phyloP scores from a whole-genome alignment of 2,888 invertebrate species.

The Drosophila neotestacea region DNA sequence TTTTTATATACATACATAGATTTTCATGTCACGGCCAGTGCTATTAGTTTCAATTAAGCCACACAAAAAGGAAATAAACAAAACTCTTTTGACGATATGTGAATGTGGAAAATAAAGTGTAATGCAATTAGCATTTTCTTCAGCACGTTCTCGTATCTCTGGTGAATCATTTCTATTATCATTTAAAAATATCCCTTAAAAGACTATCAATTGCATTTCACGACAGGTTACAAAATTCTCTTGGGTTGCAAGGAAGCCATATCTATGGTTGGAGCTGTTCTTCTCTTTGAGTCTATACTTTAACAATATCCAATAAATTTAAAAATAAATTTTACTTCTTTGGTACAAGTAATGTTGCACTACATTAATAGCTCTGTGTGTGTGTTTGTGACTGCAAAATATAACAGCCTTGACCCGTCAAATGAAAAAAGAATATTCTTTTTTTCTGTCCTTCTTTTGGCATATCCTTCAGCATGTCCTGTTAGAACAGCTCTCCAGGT shows the following conservation, averaged over 20 bases:
- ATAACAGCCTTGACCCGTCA: slow-evolving; percentile 63
- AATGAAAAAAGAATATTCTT: slow-evolving; percentile 16
- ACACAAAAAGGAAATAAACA: slow-evolving; percentile 16
- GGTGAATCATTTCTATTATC: slow-evolving; percentile 15
- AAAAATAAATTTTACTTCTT: not conserved
- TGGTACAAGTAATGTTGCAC: slow-evolving; percentile 24
- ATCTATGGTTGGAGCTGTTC: not conserved
- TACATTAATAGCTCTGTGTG: slow-evolving; percentile 29
- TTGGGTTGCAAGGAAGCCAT: not conserved
- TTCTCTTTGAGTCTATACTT: not conserved
- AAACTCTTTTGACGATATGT: slow-evolving; percentile 6
- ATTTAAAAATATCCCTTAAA: slow-evolving; percentile 7
- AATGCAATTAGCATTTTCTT: slow-evolving; percentile 4
- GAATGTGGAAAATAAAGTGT: not conserved
- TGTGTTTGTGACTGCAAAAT: slow-evolving; percentile 32
- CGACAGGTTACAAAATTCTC: not conserved
- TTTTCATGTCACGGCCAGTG: slow-evolving; percentile 61
- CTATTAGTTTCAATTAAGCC: slow-evolving; percentile 55
- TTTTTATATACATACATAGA: slow-evolving; percentile 69
- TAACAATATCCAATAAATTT: slow-evolving; percentile 1
- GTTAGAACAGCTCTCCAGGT: slow-evolving; percentile 24
- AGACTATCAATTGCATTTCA: slow-evolving; percentile 18
- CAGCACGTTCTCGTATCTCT: not conserved
- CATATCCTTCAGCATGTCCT: not conserved
- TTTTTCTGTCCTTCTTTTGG: not conserved